These are phyloP conservation scores for Marcusenius ussheri DNA, from an alignment of 2,113 vertebrate genomes.

Conservation along the genomic window DNA sequence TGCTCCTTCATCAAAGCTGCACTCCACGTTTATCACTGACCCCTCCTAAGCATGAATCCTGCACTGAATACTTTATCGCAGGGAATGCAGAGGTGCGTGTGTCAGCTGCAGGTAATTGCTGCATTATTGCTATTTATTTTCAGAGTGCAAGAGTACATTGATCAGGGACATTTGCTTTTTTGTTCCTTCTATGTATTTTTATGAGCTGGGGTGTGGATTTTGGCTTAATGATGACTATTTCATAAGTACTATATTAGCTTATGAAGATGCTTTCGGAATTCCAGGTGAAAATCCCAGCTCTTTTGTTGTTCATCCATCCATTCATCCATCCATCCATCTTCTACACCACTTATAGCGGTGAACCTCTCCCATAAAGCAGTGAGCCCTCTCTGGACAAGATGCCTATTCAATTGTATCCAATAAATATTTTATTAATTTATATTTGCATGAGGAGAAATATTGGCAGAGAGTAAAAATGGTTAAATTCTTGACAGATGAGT, in stretches of 20 bases:
- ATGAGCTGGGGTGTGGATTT: neutral
- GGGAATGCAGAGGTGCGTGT: neutral
- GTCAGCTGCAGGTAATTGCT: neutral
- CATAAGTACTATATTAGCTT: neutral
- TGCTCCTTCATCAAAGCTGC: neutral
- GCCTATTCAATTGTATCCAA: neutral
- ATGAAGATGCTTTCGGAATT: neutral
- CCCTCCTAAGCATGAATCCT: conserved; percentile 8
- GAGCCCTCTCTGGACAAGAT: neutral
- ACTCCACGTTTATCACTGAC: neutral
- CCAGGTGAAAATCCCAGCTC: neutral
- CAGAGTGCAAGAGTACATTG: neutral
- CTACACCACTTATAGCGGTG: neutral
- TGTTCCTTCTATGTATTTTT: neutral
- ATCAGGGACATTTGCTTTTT: neutral
- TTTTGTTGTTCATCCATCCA: neutral
- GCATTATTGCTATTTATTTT: neutral
- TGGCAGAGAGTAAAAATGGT: neutral
- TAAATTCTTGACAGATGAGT: neutral
- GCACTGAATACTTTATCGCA: neutral
- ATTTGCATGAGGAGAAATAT: neutral
- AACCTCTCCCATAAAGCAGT: neutral
- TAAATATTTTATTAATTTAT: neutral
- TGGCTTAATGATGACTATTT: neutral
- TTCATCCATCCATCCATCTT: neutral